Evolutionary conservation across 2,888 invertebrate species (phyloP).

Genomic region (Mesorhabditis spiculigera): DNA sequence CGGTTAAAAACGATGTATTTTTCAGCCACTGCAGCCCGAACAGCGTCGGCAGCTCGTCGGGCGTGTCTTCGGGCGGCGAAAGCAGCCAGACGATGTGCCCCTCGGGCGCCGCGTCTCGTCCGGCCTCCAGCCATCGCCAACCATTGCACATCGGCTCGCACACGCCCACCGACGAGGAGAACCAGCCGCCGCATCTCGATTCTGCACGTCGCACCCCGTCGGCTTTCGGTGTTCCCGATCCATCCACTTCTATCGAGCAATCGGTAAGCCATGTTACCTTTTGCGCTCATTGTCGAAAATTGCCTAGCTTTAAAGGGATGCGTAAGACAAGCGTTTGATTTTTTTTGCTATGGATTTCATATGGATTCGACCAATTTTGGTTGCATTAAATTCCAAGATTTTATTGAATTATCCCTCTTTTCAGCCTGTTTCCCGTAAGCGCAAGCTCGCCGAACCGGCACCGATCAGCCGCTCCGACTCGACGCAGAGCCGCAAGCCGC

Average conservation of each 20-base stretch:
- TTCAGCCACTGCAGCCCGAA: slow-evolving; percentile 24
- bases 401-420: neutral
- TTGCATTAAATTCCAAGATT: too few relatives aligned
- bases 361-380: too few relatives aligned
- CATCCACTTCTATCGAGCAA: neutral
- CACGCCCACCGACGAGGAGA: neutral
- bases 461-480: slow-evolving; percentile 11
- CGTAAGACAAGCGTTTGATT: too few relatives aligned
- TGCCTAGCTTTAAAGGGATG: too few relatives aligned
- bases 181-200: neutral
- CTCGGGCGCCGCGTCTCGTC: slow-evolving; percentile 10
- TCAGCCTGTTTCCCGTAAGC: slow-evolving; percentile 9
- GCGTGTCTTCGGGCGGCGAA: slow-evolving; percentile 14
- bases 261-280: neutral
- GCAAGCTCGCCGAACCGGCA: slow-evolving; percentile 7
- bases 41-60: slow-evolving; percentile 16
- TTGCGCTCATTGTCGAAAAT: too few relatives aligned
- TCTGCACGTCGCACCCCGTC: slow-evolving; percentile 8
- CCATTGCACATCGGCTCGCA: slow-evolving; percentile 16
- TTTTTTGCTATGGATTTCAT: too few relatives aligned
- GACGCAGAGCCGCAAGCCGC: slow-evolving; percentile 19
- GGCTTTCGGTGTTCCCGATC: neutral
- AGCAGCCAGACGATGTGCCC: slow-evolving; percentile 9
- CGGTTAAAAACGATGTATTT: too few relatives aligned
- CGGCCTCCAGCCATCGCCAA: slow-evolving; percentile 14